Conservation (phyloP, 2,797 vertebrate genomes). For the Microchirus variegatus region DNA sequence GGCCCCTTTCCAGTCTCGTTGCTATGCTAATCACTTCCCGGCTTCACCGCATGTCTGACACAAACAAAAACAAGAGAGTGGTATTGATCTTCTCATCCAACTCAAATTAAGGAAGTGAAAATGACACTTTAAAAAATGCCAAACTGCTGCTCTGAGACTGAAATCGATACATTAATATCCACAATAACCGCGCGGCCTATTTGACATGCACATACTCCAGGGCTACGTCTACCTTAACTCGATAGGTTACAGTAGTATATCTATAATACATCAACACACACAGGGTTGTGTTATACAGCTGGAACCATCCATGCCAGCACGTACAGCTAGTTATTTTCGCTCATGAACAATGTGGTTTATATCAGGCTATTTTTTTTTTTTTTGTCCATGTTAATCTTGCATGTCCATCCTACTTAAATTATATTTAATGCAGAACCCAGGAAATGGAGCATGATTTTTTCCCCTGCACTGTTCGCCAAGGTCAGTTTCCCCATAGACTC, state of each 20-base stretch:
- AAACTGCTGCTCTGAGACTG: neutral
- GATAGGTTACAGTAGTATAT: neutral
- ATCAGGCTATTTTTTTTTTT: constrained; percentile 9
- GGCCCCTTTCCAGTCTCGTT: too few relatives aligned
- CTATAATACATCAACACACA: neutral
- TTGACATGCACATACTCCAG: too few relatives aligned
- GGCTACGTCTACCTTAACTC: too few relatives aligned
- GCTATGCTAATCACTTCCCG: too few relatives aligned
- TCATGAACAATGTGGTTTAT: neutral
- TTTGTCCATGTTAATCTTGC: constrained; percentile 34
- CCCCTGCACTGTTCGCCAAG: constrained; percentile 48
- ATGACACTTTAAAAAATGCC: neutral
- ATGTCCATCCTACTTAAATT: constrained; percentile 50
- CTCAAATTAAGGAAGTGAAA: neutral
- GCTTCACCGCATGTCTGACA: too few relatives aligned
- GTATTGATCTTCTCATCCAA: too few relatives aligned
- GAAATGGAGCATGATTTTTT: constrained; percentile 61
- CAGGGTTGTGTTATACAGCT: neutral
- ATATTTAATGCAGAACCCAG: constrained; percentile 45
- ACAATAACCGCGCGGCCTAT: too few relatives aligned
- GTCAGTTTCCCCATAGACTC: constrained; percentile 62
- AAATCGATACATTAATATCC: neutral
- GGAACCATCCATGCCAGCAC: neutral
- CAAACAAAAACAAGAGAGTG: too few relatives aligned
- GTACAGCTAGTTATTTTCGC: neutral